These are phyloP conservation scores for Diarsia dahlii DNA, from an alignment of 2,888 invertebrate genomes.

Conservation along the genomic window DNA sequence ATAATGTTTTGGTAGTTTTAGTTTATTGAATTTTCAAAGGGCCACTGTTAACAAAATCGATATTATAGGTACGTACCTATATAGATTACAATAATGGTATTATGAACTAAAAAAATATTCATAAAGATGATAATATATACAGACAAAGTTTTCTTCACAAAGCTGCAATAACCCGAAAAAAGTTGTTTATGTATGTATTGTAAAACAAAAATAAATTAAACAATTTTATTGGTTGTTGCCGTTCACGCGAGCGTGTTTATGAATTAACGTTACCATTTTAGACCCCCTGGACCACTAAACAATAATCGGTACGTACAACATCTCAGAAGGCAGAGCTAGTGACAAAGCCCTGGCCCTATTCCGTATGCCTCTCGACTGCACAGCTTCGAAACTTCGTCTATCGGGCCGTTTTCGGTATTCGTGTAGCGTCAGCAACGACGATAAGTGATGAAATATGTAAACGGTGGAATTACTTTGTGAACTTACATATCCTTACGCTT, in stretches of 20 bases:
- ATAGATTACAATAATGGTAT: no score
- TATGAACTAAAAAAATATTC: no score
- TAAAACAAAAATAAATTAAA: neutral
- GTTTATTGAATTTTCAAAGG: no score
- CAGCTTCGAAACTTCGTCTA: slow-evolving; percentile 32
- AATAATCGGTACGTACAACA: slow-evolving; percentile 9
- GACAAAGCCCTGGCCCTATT: slow-evolving; percentile 20
- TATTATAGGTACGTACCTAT: no score
- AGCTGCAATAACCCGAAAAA: neutral
- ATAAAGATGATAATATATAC: no score
- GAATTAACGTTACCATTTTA: no score
- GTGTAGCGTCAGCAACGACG: slow-evolving; percentile 25
- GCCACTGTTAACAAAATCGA: no score
- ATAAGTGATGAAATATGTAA: slow-evolving; percentile 17
- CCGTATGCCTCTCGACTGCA: slow-evolving; percentile 27
- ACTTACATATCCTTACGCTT: neutral
- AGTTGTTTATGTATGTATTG: neutral
- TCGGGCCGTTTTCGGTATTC: neutral
- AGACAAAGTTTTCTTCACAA: neutral
- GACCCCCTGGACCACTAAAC: neutral
- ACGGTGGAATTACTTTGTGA: neutral
- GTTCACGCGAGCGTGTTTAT: no score
- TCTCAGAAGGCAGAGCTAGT: neutral
- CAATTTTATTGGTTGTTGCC: no score
- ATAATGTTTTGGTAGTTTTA: neutral